These are phyloP conservation scores for Myrmophylax atrothorax DNA, from an alignment of 2,113 vertebrate genomes.

Conservation along the genomic window DNA sequence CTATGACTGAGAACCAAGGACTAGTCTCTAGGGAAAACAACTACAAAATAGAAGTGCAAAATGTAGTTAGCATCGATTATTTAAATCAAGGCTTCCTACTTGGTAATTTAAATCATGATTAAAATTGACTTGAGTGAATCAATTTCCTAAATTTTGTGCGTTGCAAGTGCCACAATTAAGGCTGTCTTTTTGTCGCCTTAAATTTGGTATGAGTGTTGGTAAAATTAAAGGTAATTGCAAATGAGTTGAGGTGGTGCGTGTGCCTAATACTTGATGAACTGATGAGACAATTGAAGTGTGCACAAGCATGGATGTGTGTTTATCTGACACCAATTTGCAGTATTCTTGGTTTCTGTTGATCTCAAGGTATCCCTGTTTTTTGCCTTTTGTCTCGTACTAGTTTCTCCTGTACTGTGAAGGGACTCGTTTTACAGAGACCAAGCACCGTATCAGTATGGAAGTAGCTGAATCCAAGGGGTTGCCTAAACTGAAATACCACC, in stretches of 20 bases:
- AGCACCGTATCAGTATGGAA: conserved; percentile 98
- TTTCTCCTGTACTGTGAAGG: conserved; percentile 97
- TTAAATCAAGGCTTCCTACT: conserved; percentile 54
- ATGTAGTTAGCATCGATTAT: not conserved
- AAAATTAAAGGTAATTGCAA: not conserved
- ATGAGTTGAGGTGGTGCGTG: not conserved
- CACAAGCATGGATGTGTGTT: not conserved
- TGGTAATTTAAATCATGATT: conserved; percentile 51
- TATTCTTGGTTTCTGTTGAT: not conserved
- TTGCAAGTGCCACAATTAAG: not conserved
- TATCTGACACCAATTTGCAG: not conserved
- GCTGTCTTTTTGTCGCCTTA: not conserved
- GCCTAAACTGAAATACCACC: conserved; percentile 93
- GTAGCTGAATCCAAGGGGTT: conserved; percentile 94
- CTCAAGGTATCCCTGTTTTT: not conserved
- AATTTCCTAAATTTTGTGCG: not conserved
- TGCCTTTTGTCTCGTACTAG: conserved; percentile 62
- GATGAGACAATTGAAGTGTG: not conserved
- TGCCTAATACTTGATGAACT: not conserved
- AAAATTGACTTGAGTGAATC: conserved; percentile 36
- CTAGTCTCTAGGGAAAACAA: not conserved
- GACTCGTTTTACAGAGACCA: conserved; percentile 96
- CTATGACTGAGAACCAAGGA: not conserved
- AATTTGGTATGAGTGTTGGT: not conserved
- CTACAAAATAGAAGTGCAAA: not conserved